phyloP scores from a whole-genome alignment of 2,888 invertebrate species.

The Leucoptera coffeella region DNA sequence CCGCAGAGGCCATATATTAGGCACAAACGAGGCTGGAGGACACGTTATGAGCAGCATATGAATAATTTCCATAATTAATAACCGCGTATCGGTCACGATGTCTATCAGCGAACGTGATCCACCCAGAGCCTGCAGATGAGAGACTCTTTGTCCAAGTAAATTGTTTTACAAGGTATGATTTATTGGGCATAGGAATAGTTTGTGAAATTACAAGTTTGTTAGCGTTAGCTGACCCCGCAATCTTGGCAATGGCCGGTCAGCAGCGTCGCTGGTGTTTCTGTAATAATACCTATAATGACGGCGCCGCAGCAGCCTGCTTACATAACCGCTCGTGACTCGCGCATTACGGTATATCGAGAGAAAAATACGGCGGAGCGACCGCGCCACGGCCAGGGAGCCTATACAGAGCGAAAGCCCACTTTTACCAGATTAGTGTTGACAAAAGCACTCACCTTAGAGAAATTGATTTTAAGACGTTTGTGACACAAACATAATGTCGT shows the following conservation, averaged over 20 bases:
- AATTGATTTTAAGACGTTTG: constrained; percentile 2
- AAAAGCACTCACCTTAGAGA: no score
- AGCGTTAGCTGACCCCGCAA: constrained; percentile 43
- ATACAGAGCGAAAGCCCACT: no score
- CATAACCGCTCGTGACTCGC: constrained; percentile 51
- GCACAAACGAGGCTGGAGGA: no score
- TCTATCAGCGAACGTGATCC: constrained; percentile 28
- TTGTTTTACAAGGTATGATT: constrained; percentile 41
- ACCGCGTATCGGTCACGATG: constrained; percentile 30
- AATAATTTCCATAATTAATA: constrained; percentile 42
- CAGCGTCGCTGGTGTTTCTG: constrained; percentile 23
- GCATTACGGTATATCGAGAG: constrained; percentile 46
- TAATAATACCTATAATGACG: constrained; percentile 46
- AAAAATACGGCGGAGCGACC: no score
- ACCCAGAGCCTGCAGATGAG: constrained; percentile 6
- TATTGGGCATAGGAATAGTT: constrained; percentile 36
- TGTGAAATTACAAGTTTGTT: constrained; percentile 42
- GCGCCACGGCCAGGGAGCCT: no score
- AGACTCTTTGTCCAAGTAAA: constrained; percentile 14
- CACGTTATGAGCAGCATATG: constrained; percentile 11
- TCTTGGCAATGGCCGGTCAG: constrained; percentile 46
- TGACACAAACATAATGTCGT: no score
- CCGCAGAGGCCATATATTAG: no score
- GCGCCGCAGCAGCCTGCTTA: constrained; percentile 44
- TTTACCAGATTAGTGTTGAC: no score